Base-by-base conservation (phyloP, 1,140 invertebrate genomes). In the Macrobrachium rosenbergii region DNA sequence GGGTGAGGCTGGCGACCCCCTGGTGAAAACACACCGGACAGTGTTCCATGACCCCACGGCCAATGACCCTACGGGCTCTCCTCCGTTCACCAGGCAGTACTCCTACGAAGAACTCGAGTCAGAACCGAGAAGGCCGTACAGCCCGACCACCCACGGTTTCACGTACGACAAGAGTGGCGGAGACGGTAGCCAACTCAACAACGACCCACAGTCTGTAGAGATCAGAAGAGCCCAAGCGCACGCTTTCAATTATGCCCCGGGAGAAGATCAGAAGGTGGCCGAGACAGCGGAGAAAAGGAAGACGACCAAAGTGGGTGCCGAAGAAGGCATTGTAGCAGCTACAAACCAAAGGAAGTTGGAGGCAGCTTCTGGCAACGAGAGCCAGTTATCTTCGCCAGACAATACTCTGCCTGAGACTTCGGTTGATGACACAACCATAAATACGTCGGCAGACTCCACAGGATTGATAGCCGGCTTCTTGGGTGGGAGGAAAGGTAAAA, bases 201-300 rank as follows among this genome's bases (percentile, higher is more conserved):
- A 21, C 1, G 58, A 62, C 37, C n/a, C 28, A 0, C 23, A 37
- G 88, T 72, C 14, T 21, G 43, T 11, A 23, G 87, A 77, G 77
- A 78, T 16, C 45, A 79, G 79, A 43, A 52, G 85, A 28, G 85
- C 60, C 16, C 73, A 80, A 17, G 88, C 89, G 11, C 73, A 89
- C 37, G 89, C 89, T n/a, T 90, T 90, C 83, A 90, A 90, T 43
- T 90, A 90, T 58, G 87, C 89, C 63, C 89, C 89, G 5, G 88
- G 84, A 59, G 88, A 88, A 80, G 86, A 82, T 19, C 59, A 28
- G 19, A 59, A 73, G 28, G 58, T 45, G 60, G 78, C 2, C n/a
- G 78, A 62, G 21, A 37, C 28, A 12, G 60, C 58, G 16, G 78
- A 63, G 78, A 58, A 63, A 8, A n/a, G 52, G 3, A 60, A 80